These are phyloP conservation scores for Chrysopilus asiliformis DNA, from an alignment of 2,888 invertebrate species.

Conservation along the genomic window DNA sequence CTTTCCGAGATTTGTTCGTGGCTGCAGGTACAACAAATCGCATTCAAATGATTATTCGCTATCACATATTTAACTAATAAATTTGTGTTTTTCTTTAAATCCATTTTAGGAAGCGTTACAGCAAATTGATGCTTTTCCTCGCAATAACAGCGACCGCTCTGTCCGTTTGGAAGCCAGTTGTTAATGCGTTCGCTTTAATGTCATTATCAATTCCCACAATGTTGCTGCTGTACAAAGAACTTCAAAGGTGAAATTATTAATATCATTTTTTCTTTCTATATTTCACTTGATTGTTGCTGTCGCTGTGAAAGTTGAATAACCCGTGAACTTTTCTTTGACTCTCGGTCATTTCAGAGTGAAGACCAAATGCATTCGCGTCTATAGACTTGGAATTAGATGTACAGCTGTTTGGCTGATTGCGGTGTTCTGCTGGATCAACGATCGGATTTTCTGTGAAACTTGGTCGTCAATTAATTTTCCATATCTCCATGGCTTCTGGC, in stretches of 20 bases:
- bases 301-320: neutral
- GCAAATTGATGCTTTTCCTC: conserved; percentile 43
- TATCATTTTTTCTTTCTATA: no score
- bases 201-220: conserved; percentile 55
- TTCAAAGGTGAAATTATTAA: conserved; percentile 45
- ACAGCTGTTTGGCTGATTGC: conserved; percentile 55
- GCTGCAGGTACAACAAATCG: conserved; percentile 57
- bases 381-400: conserved; percentile 56
- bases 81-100: conserved; percentile 6
- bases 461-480: conserved; percentile 68
- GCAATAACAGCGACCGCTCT: conserved; percentile 53
- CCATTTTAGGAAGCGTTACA: conserved; percentile 46
- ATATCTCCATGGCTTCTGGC: conserved; percentile 74
- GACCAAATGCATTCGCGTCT: conserved; percentile 51
- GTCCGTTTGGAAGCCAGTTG: conserved; percentile 60
- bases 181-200: conserved; percentile 74
- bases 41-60: no score
- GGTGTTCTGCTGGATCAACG: conserved; percentile 64
- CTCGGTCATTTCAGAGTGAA: conserved; percentile 35
- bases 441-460: conserved; percentile 63
- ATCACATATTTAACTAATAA: no score
- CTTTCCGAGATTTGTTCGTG: conserved; percentile 51
- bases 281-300: neutral
- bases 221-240: conserved; percentile 49
- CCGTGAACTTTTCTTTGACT: neutral